Percentiles rank a stretch among this genome's conserved stretches.
phyloP scores from a whole-genome alignment of 2,888 invertebrate species.

The Clepsis dumicolana region DNA sequence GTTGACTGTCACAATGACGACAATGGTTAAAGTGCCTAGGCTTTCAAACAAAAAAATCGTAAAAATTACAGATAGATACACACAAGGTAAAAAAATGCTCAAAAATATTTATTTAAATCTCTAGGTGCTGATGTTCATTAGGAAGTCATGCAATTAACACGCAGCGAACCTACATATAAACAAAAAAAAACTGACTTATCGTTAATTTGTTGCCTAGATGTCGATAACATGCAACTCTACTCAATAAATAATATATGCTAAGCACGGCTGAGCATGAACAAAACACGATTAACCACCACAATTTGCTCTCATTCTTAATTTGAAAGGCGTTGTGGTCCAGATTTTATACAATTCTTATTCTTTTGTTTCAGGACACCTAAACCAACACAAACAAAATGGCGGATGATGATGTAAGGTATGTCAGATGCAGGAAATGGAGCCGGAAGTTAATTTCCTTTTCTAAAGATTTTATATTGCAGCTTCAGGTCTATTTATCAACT shows the following conservation, averaged over 20 bases:
- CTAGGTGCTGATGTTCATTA: not conserved
- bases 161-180: not conserved
- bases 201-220: not conserved
- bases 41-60: no score
- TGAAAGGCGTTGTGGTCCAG: not conserved
- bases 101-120: no score
- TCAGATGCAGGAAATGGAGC: slow-evolving; percentile 56
- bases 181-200: no score
- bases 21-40: no score
- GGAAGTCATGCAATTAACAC: not conserved
- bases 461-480: slow-evolving; percentile 8
- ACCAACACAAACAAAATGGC: slow-evolving; percentile 91
- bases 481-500: not conserved
- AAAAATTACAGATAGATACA: no score
- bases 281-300: no score
- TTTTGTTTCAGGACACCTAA: slow-evolving; percentile 85
- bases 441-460: slow-evolving; percentile 4
- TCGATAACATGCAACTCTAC: not conserved
- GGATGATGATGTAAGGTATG: slow-evolving; percentile 98
- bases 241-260: no score
- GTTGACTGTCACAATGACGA: no score
- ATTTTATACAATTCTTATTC: slow-evolving; percentile 27
- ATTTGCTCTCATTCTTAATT: not conserved
- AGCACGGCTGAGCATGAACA: not conserved
- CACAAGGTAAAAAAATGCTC: no score